Evolutionary conservation across 1,140 invertebrate genomes (phyloP), one percentile per base, ranked within the genome.

Genomic region (Pomphorhynchus laevis): DNA sequence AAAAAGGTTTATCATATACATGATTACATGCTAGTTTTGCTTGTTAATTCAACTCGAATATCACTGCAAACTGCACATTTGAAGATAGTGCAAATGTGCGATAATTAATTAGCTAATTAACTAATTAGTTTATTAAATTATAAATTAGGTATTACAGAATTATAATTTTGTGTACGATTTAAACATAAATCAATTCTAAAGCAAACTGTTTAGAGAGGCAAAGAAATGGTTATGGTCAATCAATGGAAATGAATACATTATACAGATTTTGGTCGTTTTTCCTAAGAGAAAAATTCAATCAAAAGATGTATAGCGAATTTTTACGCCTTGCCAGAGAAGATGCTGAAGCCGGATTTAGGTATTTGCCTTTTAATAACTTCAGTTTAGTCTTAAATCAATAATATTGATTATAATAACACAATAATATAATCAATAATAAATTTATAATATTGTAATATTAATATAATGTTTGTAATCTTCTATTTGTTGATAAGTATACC

Each of bases 241-340:
- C 75, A 11, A 73, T 74, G 51, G 79, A 86, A 56, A 89, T 89
- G 80, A 86, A 89, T 55, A 89, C 80, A 0, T 62, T 89, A 1
- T 89, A 80, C 62, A 65, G 86, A 43, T 98, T 98, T 62, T 98
- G 86, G 86, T 93, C 84, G 18, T 91, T 93, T 66, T 98, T 95
- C 63, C 64, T 98, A 32, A 62, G 84, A 38, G 80, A 93, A 53
- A 82, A 93, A 57, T 98, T 89, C 59, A 93, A 93, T 61, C 68
- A 72, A 48, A 82, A 72, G 47, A 93, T 98, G 84, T 98, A 91
- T 56, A 70, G 74, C 46, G 86, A 95, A 58, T 95, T 95, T 56
- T 69, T 68, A 50, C 64, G 62, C 33, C 52, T 86, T 38, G 79
- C 84, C 5, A 64, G 72, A 38, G 84, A 95, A 61, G 86, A 95